These are phyloP conservation scores for Brachionichthys hirsutus DNA, from an alignment of 2,113 vertebrate genomes.

Conservation along the genomic window DNA sequence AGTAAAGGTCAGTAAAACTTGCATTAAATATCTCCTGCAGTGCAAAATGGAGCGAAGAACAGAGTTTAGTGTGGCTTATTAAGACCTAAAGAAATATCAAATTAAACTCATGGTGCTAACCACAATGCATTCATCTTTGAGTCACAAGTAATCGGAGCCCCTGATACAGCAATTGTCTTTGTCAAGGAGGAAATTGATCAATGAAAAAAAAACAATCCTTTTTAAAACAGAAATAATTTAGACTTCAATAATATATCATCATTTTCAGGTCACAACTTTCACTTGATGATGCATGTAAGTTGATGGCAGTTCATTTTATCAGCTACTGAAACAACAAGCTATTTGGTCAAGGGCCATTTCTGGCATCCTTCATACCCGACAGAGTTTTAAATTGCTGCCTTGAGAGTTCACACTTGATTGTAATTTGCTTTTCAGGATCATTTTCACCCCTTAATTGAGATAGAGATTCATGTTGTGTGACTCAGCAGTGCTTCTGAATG, in stretches of 20 bases:
- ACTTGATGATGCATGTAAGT: conserved; percentile 34
- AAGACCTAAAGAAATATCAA: too few species aligned
- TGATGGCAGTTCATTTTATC: conserved; percentile 38
- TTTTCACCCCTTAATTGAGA: conserved; percentile 38
- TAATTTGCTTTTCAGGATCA: conserved; percentile 29
- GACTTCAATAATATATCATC: not conserved
- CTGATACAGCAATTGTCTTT: conserved; percentile 22
- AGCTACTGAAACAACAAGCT: conserved; percentile 22
- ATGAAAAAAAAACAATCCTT: conserved; percentile 14
- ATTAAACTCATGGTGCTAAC: too few species aligned
- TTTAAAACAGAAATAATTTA: conserved; percentile 1
- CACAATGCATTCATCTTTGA: conserved; percentile 5
- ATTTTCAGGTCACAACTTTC: not conserved
- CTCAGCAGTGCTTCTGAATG: conserved; percentile 17
- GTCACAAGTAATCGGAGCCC: conserved; percentile 19
- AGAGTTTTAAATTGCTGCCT: conserved; percentile 2
- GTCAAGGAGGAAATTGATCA: conserved; percentile 30
- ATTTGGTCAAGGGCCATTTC: conserved; percentile 20
- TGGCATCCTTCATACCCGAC: not conserved
- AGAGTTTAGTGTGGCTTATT: too few species aligned
- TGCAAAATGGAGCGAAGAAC: not conserved
- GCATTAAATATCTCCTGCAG: conserved; percentile 17
- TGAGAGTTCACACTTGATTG: conserved; percentile 14
- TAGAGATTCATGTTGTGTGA: conserved; percentile 21
- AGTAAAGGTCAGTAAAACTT: conserved; percentile 54